Evolutionary conservation across 2,888 invertebrate species (phyloP), one percentile per base, ranked within the genome.

Genomic region (Sminthurinus aureus): DNA sequence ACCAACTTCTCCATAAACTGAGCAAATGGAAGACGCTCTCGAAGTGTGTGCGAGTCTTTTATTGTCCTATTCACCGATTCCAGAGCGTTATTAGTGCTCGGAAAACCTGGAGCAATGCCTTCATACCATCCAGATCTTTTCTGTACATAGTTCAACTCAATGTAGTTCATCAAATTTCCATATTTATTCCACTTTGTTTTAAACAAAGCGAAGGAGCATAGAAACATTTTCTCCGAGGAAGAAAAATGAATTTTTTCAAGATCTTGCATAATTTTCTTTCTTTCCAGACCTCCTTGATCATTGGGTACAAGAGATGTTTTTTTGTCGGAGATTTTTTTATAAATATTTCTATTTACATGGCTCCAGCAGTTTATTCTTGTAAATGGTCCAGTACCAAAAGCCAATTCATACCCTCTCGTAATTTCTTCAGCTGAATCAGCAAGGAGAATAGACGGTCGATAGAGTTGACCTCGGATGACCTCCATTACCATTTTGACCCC

Each of bases 371-470:
- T n/a, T 13, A 84, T 79, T 11, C 84, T 51, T 0, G 13, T 58
- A 20, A 8, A 24, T 11, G 52, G 20, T 0, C 69, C 0, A 18
- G 58, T 6, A n/a, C 74, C 80, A 82, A 84, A 84, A 0, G 52
- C 66, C 8, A 12, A 11, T 18, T 20, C 51, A 38, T 73, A 84
- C 8, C 69, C 84, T 22, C 81, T 83, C 0, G 77, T 77, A n/a
- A 84, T 84, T 3, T 80, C 80, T 18, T 83, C 81, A 0, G 84
- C 84, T n/a, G 80, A 83, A 26, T 84, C 84, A 13, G 83, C 83
- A 24, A 84, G 66, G 12, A 84, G 51, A 50, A 71, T 3, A 2
- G 18, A 18, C n/a, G 84, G 84, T 1, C 71, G 22, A 22, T 64
- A 84, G 0, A 24, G 71, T 2, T 15, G 24, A 22, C 24, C 12